Percentiles rank a stretch among this genome's conserved stretches.
These are phyloP conservation scores for Tenodera sinensis DNA, from an alignment of 2,888 invertebrate genomes.

Conservation along the genomic window DNA sequence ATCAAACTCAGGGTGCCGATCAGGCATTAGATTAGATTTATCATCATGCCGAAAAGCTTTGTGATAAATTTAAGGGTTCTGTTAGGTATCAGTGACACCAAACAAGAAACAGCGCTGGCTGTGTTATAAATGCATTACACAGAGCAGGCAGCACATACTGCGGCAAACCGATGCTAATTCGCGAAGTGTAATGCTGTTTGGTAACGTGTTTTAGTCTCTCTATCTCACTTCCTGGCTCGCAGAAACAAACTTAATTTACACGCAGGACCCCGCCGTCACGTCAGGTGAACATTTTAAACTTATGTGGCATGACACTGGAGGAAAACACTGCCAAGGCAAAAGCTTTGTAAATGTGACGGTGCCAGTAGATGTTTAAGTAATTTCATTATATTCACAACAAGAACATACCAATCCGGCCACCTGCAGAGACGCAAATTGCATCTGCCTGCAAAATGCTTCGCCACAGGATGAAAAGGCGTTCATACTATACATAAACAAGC, in stretches of 20 bases:
- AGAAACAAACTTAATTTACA: background rate
- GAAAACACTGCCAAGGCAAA: background rate
- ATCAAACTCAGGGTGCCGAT: too few relatives aligned
- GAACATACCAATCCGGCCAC: background rate
- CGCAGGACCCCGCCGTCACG: background rate
- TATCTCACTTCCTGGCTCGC: background rate
- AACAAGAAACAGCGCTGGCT: too few relatives aligned
- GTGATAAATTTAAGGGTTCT: too few relatives aligned
- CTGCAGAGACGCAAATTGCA: background rate
- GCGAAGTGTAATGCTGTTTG: background rate
- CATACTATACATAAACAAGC: background rate
- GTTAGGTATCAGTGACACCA: too few relatives aligned
- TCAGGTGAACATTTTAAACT: background rate
- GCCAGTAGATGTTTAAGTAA: background rate
- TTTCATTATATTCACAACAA: background rate
- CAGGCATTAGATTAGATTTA: too few relatives aligned
- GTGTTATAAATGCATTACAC: background rate
- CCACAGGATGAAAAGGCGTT: background rate
- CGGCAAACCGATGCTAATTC: background rate
- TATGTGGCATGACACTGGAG: background rate
- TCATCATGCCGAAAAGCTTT: too few relatives aligned
- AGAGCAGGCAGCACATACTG: background rate
- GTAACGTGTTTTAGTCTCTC: background rate
- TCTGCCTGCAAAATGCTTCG: background rate
- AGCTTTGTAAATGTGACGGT: background rate